Percentiles rank a stretch among this genome's conserved stretches.
Evolutionary conservation across 2,797 vertebrate species (phyloP).

Genomic region (Typhlichthys subterraneus): DNA sequence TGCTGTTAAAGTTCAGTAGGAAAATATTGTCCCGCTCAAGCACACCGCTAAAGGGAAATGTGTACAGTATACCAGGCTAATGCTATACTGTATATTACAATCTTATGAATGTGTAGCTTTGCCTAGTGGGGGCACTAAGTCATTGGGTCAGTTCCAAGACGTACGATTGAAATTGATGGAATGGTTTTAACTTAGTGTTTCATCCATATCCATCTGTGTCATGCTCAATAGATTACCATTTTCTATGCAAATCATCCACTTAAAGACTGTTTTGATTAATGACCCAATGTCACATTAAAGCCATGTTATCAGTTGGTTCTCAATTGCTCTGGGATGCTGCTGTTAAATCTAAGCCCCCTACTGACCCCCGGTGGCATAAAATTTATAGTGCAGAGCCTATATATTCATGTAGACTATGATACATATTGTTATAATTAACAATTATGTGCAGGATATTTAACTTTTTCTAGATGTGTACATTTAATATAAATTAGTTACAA

Average conservation of each 20-base stretch:
- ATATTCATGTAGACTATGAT: conserved; percentile 41
- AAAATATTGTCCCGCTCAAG: conserved; percentile 35
- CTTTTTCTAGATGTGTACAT: conserved; percentile 16
- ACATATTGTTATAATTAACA: conserved; percentile 30
- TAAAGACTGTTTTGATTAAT: conserved; percentile 77
- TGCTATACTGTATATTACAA: conserved; percentile 19
- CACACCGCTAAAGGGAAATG: conserved; percentile 27
- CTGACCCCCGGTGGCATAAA: conserved; percentile 70
- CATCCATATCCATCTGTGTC: conserved; percentile 76
- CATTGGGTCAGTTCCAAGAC: conserved; percentile 68
- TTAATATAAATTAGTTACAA: not conserved
- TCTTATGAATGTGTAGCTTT: conserved; percentile 6
- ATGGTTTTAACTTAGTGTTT: conserved; percentile 66
- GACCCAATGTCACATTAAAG: conserved; percentile 70
- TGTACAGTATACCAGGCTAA: conserved; percentile 8
- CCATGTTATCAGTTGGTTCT: conserved; percentile 57
- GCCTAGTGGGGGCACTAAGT: conserved; percentile 31
- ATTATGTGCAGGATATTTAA: conserved; percentile 19
- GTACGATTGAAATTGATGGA: conserved; percentile 70
- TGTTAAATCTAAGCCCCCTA: conserved; percentile 45
- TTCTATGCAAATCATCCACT: conserved; percentile 75
- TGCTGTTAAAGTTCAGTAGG: conserved; percentile 45
- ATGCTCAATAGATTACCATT: conserved; percentile 78
- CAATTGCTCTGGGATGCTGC: conserved; percentile 32
- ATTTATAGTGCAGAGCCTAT: conserved; percentile 50